Conservation (phyloP, 1,140 invertebrate species). For the Portunus trituberculatus region DNA sequence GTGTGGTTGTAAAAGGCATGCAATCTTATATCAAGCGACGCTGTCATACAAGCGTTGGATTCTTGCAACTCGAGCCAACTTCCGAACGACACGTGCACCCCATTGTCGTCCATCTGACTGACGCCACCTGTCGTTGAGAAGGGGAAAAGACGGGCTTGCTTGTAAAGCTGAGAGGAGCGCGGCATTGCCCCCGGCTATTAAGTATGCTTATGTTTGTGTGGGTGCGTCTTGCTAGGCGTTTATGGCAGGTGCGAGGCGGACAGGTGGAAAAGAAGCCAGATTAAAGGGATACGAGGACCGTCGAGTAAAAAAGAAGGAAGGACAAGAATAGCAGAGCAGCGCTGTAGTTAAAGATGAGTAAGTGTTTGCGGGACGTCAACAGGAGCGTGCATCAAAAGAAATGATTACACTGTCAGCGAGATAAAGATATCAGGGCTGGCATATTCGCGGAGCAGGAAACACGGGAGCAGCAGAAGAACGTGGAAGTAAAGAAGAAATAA, state of each 20-base stretch:
- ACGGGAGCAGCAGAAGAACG: too few species aligned
- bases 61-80: constrained; percentile 8
- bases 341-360: too few species aligned
- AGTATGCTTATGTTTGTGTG: neutral
- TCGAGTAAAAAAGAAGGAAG: too few species aligned
- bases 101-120: neutral
- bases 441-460: too few species aligned
- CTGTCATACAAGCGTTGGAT: neutral
- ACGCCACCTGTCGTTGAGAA: neutral
- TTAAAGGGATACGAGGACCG: neutral
- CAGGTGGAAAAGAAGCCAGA: neutral
- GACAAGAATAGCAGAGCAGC: too few species aligned
- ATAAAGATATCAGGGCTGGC: too few species aligned
- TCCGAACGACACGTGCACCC: neutral
- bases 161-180: neutral
- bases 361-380: too few species aligned
- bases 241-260: neutral
- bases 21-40: neutral
- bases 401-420: too few species aligned
- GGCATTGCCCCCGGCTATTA: neutral
- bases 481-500: too few species aligned
- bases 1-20: neutral
- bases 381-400: too few species aligned
- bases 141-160: neutral
- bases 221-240: too few species aligned